Percentiles rank a stretch among this genome's conserved stretches.
Conservation (phyloP, 2,888 invertebrate species). For the Dromius quadrimaculatus region DNA sequence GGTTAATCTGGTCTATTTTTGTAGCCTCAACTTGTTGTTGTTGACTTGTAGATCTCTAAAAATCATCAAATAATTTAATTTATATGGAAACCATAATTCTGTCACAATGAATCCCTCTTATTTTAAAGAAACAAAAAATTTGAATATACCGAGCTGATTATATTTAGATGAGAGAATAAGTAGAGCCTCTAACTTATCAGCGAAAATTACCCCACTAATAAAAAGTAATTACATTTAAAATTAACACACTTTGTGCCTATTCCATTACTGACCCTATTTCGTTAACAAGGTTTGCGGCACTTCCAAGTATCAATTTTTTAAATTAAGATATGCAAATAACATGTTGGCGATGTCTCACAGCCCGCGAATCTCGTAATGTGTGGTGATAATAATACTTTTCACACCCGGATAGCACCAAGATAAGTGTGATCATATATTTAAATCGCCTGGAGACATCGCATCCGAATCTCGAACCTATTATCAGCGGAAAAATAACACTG, state of each 20-base stretch:
- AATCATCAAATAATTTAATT: too few species aligned
- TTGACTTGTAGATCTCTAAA: too few species aligned
- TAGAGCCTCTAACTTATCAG: constrained; percentile 19
- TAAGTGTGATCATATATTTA: constrained; percentile 24
- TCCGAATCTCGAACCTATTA: constrained; percentile 22
- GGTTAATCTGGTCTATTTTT: too few species aligned
- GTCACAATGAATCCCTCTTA: too few species aligned
- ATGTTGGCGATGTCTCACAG: background rate
- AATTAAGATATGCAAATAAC: constrained; percentile 37
- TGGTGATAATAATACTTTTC: constrained; percentile 34
- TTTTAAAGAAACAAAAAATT: too few species aligned
- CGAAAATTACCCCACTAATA: constrained; percentile 15
- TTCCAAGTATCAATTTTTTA: constrained; percentile 21
- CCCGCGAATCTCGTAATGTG: constrained; percentile 34
- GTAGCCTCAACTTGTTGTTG: too few species aligned
- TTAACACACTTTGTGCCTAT: constrained; percentile 23
- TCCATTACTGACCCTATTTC: background rate
- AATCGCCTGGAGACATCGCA: constrained; percentile 12
- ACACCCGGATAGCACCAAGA: constrained; percentile 16
- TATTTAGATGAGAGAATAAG: constrained; percentile 26
- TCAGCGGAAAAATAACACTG: background rate
- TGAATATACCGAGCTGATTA: constrained; percentile 17
- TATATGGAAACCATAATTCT: too few species aligned
- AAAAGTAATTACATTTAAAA: constrained; percentile 12
- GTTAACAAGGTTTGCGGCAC: constrained; percentile 10